Percentiles rank a stretch among this genome's conserved stretches.
Conservation (phyloP, 2,888 invertebrate genomes). For the Plusia festucae region DNA sequence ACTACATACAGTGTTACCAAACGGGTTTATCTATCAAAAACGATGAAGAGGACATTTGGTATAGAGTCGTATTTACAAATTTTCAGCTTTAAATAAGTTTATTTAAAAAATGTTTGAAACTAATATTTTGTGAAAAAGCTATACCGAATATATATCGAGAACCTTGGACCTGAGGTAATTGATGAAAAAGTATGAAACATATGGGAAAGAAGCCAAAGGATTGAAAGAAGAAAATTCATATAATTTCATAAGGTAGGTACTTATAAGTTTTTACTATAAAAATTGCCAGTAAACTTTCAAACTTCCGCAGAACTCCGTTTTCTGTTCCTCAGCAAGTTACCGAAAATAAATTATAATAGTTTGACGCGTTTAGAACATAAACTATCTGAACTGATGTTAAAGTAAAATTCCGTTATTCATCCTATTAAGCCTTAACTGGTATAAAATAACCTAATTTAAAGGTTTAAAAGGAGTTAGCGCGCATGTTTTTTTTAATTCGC, state of each 20-base stretch:
- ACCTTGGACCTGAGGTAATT: no score
- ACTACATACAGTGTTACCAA: no score
- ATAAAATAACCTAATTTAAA: constrained; percentile 18
- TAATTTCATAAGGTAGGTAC: not conserved
- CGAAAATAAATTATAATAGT: constrained; percentile 40
- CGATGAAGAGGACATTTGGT: no score
- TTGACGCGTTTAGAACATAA: constrained; percentile 29
- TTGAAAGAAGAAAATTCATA: not conserved
- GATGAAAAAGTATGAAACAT: no score
- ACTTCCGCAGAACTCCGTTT: constrained; percentile 1
- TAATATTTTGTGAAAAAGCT: no score
- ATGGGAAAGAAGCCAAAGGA: not conserved
- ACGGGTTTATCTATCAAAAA: no score
- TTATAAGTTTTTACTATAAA: not conserved
- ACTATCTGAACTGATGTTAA: constrained; percentile 5
- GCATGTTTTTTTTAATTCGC: not conserved
- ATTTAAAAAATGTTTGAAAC: no score
- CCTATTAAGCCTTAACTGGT: constrained; percentile 4
- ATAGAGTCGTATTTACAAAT: no score
- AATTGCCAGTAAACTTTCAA: not conserved
- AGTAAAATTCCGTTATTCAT: constrained; percentile 27
- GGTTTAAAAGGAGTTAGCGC: not conserved
- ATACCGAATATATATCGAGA: no score
- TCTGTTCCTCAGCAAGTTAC: constrained; percentile 14
- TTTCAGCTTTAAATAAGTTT: no score